Conservation (phyloP, 2,113 vertebrate genomes). For the Vidua macroura region DNA sequence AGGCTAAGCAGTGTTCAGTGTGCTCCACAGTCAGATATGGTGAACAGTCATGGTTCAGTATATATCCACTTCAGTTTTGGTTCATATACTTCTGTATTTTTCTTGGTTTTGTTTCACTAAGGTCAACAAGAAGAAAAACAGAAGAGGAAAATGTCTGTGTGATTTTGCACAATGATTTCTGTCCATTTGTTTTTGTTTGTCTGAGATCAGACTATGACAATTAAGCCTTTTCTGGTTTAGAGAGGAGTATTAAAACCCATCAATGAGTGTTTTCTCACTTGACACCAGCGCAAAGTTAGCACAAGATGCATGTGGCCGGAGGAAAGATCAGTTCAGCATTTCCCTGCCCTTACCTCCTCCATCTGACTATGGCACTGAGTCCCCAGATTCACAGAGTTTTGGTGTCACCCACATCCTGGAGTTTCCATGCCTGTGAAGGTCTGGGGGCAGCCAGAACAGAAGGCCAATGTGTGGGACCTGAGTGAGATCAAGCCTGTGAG, state of each 20-base stretch:
- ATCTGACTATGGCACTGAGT: fast-evolving
- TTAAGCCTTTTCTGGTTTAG: neutral
- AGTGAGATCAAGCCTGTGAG: neutral
- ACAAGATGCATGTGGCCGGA: neutral
- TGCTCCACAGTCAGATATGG: neutral
- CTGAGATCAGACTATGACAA: neutral
- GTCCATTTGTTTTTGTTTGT: neutral
- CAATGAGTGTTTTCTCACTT: neutral
- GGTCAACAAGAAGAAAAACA: neutral
- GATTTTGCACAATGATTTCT: neutral
- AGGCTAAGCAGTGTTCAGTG: neutral
- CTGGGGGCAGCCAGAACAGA: neutral
- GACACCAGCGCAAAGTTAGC: neutral
- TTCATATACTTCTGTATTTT: neutral
- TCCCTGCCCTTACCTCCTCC: neutral
- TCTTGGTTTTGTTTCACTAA: neutral
- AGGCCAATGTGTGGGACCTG: fast-evolving
- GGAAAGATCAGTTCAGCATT: neutral
- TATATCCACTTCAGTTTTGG: neutral
- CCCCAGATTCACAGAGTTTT: neutral
- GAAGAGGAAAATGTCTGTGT: neutral
- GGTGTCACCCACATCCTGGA: neutral
- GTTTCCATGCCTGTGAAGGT: neutral
- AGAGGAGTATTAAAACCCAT: neutral
- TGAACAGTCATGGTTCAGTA: neutral